phyloP scores from a whole-genome alignment of 2,888 invertebrate genomes.

The Agriotes lineatus region DNA sequence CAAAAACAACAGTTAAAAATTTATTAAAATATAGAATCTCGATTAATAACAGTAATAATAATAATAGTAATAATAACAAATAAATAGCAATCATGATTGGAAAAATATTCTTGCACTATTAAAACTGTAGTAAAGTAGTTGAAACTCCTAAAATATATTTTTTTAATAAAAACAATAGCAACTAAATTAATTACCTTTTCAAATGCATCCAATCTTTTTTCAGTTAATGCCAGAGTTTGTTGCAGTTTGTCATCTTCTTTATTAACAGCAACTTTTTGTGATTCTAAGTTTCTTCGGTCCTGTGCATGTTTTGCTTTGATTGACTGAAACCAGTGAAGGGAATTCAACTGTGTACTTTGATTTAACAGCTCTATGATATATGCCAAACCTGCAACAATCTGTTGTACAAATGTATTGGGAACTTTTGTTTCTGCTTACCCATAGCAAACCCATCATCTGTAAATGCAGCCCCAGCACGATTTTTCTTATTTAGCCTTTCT shows the following conservation, averaged over 20 bases:
- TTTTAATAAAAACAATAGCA: not conserved
- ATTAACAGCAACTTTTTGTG: constrained; percentile 68
- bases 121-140: constrained; percentile 89
- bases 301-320: constrained; percentile 79
- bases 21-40: too few relatives aligned
- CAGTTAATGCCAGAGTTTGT: constrained; percentile 90
- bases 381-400: constrained; percentile 74
- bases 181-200: constrained; percentile 66
- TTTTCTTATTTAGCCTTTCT: constrained; percentile 92
- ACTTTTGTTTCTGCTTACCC: too few relatives aligned
- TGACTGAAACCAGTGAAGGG: constrained; percentile 95
- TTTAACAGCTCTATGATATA: constrained; percentile 92
- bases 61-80: too few relatives aligned
- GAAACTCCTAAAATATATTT: constrained; percentile 79
- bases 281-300: constrained; percentile 71
- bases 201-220: constrained; percentile 84
- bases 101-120: constrained; percentile 97
- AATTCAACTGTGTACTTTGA: constrained; percentile 87
- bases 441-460: constrained; percentile 99
- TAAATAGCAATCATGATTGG: constrained; percentile 50
- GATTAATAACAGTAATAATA: too few relatives aligned
- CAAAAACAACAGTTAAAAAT: too few relatives aligned
- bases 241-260: constrained; percentile 89
- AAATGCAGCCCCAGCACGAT: constrained; percentile 88
- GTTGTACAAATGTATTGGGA: too few relatives aligned